Evolutionary conservation across 2,113 vertebrate genomes (phyloP), one percentile per base, ranked within the genome.

Genomic region (Channa argus): DNA sequence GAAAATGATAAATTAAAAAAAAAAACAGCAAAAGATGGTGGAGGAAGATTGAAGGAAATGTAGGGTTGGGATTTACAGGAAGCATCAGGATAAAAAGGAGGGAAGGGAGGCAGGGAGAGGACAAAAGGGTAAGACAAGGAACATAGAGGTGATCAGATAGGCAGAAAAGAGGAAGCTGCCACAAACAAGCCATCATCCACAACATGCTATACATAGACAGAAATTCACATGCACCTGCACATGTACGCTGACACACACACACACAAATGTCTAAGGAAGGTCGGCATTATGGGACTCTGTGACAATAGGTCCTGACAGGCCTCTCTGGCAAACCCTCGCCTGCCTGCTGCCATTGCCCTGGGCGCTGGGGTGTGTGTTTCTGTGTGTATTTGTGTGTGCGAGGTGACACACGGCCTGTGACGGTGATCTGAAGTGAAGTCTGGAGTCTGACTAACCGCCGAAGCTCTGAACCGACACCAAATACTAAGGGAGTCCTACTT

Each of bases 381-480:
- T 33, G 54, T 53, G 47, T 56, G 63, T 37, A 52, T 54, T 37
- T 49, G 53, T 52, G 54, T 67, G 76, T 13, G 59, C 45, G 76
- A 39, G 82, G 76, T 63, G 74, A 86, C 80, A 77, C 71, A 68
- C 55, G 38, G 76, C 7, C 73, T 62, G 77, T 88, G 86, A 90
- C 78, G 78, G 59, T 88, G 86, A 92, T 89, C 64, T 53, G 13
- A 84, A 81, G 75, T 44, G 88, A 91, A 86, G 86, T 85, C 63
- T 59, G 60, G 83, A 87, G 77, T 81, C 90, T 91, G 91, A 91
- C 83, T 91, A 84, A 89, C 90, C 88, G 89, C 80, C 53, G 63
- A 79, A 24, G 70, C 81, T 82, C 83, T 70, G 72, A 86, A 83
- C 85, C 54, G 60, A 81, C 87, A 76, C 71, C 63, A 2, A 82